Evolutionary conservation across 2,113 vertebrate genomes (phyloP).

Genomic region (Rhineura floridana): DNA sequence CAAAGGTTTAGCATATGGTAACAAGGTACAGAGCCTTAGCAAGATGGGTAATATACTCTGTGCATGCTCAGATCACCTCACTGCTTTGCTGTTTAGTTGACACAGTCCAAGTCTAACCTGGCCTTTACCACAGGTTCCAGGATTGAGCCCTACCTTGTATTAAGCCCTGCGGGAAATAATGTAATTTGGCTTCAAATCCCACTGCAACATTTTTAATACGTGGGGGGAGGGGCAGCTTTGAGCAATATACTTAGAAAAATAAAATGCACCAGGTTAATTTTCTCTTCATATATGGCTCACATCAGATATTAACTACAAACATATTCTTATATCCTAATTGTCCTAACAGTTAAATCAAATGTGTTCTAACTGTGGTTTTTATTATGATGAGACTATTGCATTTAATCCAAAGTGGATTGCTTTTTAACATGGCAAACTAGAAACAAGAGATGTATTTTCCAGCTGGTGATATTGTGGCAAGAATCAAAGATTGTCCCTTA

Average conservation of each 20-base stretch:
- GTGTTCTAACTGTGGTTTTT: constrained; percentile 39
- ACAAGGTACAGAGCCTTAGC: not conserved
- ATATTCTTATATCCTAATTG: constrained; percentile 50
- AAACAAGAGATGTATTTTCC: constrained; percentile 48
- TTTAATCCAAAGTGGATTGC: constrained; percentile 39
- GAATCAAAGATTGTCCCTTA: constrained; percentile 3
- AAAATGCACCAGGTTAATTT: constrained; percentile 11
- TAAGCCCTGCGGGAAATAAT: not conserved
- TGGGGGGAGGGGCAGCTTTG: not conserved
- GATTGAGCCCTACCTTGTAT: not conserved
- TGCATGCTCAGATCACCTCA: not conserved
- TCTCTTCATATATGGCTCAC: not conserved
- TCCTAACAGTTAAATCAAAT: constrained; percentile 54
- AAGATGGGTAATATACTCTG: not conserved
- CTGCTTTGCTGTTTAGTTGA: not conserved
- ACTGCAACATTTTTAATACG: not conserved
- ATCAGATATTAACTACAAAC: not conserved
- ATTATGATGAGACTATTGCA: constrained; percentile 59
- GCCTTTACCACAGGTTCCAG: not conserved
- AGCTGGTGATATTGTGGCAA: constrained; percentile 41
- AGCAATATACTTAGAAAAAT: constrained; percentile 1
- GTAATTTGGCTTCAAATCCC: not conserved
- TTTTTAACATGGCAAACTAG: constrained; percentile 48
- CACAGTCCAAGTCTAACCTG: not conserved
- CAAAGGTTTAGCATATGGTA: not conserved